These are phyloP conservation scores for Idaea aversata DNA, from an alignment of 2,888 invertebrate species.

Conservation along the genomic window DNA sequence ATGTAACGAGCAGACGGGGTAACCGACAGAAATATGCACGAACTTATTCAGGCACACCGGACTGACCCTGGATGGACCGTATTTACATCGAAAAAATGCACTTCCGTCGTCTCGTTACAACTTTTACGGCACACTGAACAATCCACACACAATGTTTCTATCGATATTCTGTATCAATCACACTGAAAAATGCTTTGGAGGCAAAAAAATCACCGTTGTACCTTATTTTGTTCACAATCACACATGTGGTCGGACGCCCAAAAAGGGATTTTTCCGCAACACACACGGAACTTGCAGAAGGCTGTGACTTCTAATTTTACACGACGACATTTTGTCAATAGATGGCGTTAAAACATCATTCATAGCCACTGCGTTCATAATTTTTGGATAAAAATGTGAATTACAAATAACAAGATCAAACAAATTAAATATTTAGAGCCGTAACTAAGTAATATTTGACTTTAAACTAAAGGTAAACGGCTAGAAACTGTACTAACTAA, in stretches of 20 bases:
- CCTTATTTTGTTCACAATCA: slow-evolving; percentile 78
- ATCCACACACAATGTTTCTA: slow-evolving; percentile 59
- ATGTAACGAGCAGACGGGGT: slow-evolving; percentile 44
- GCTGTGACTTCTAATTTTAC: slow-evolving; percentile 79
- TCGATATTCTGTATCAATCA: slow-evolving; percentile 54
- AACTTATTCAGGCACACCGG: slow-evolving; percentile 70
- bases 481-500: too few species aligned
- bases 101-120: slow-evolving; percentile 70
- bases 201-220: slow-evolving; percentile 69
- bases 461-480: too few species aligned
- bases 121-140: slow-evolving; percentile 62
- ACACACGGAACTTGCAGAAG: slow-evolving; percentile 79
- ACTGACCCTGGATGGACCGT: slow-evolving; percentile 74
- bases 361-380: slow-evolving; percentile 49
- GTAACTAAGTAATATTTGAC: too few species aligned
- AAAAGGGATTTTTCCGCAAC: slow-evolving; percentile 83
- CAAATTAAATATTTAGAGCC: too few species aligned
- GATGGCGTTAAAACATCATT: slow-evolving; percentile 61
- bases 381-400: background rate
- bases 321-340: slow-evolving; percentile 61
- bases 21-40: slow-evolving; percentile 59
- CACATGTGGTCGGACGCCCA: slow-evolving; percentile 86
- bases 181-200: slow-evolving; percentile 54
- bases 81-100: slow-evolving; percentile 79
- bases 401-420: too few species aligned